These are phyloP conservation scores for Percopsis transmontana DNA, from an alignment of 2,113 vertebrate species.

Conservation along the genomic window DNA sequence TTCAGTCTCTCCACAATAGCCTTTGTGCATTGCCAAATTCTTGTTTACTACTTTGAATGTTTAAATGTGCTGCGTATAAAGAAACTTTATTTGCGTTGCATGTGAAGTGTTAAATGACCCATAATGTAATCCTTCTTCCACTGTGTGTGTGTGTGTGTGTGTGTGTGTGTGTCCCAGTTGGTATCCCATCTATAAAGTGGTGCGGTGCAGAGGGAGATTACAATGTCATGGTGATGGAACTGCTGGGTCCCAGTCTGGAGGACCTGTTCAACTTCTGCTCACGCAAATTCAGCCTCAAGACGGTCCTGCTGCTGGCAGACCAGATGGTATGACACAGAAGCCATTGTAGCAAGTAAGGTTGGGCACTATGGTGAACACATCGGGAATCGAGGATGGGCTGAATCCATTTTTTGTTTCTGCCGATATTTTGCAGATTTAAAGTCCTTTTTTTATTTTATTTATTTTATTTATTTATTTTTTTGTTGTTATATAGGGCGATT, in stretches of 20 bases:
- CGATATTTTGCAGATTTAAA: too few relatives aligned
- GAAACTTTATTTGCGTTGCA: neutral
- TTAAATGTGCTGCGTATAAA: neutral
- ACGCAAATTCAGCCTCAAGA: constrained; percentile 98
- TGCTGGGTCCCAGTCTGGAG: constrained; percentile 93
- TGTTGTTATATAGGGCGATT: too few relatives aligned
- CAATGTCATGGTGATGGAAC: constrained; percentile 98
- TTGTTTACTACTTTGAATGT: neutral
- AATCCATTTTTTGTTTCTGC: too few relatives aligned
- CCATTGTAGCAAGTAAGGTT: neutral
- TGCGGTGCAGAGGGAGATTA: constrained; percentile 97
- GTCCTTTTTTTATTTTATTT: too few relatives aligned
- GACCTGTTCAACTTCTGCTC: constrained; percentile 99
- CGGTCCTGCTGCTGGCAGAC: constrained; percentile 93
- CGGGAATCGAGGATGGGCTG: too few relatives aligned
- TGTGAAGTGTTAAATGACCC: neutral
- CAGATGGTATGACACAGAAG: constrained; percentile 86
- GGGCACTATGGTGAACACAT: too few relatives aligned
- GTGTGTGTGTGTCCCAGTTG: constrained; percentile 75
- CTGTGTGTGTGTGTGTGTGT: neutral
- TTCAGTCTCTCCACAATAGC: too few relatives aligned
- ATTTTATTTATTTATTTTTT: too few relatives aligned
- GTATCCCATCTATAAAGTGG: constrained; percentile 98
- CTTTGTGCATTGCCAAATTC: neutral
- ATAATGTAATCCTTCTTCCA: constrained; percentile 5